Evolutionary conservation across 2,888 invertebrate species (phyloP).

Genomic region (Apodemia duryi): DNA sequence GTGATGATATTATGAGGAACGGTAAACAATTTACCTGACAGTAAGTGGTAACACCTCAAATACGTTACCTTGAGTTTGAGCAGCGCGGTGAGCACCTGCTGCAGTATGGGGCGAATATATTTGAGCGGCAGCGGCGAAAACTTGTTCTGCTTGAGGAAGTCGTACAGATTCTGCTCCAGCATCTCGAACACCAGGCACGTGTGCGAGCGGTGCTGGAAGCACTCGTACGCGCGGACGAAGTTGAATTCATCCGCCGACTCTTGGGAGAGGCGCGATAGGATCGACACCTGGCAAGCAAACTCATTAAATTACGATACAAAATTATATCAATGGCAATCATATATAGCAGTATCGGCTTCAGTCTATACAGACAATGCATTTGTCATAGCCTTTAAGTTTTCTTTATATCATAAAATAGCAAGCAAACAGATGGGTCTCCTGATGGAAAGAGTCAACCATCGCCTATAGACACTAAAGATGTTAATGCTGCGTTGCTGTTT

Average conservation of each 20-base stretch:
- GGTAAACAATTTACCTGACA: too few species aligned
- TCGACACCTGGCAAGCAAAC: slow-evolving; percentile 82
- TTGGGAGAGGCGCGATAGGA: slow-evolving; percentile 94
- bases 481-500: too few species aligned
- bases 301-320: background rate
- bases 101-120: slow-evolving; percentile 98
- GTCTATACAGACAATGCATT: too few species aligned
- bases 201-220: slow-evolving; percentile 99
- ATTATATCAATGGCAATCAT: too few species aligned
- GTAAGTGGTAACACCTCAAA: too few species aligned
- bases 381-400: too few species aligned
- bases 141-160: slow-evolving; percentile 99
- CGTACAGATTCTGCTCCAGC: slow-evolving; percentile 99
- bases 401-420: too few species aligned
- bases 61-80: slow-evolving; percentile 89
- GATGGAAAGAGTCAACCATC: too few species aligned
- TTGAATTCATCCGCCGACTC: slow-evolving; percentile 99
- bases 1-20: too few species aligned
- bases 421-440: too few species aligned
- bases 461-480: too few species aligned
- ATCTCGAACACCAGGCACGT: slow-evolving; percentile 99
- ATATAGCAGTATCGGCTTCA: too few species aligned
- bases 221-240: slow-evolving; percentile 99
- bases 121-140: slow-evolving; percentile 99
- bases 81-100: slow-evolving; percentile 95